Evolutionary conservation across 2,888 invertebrate genomes (phyloP).

Genomic region (Dynastes grantii): DNA sequence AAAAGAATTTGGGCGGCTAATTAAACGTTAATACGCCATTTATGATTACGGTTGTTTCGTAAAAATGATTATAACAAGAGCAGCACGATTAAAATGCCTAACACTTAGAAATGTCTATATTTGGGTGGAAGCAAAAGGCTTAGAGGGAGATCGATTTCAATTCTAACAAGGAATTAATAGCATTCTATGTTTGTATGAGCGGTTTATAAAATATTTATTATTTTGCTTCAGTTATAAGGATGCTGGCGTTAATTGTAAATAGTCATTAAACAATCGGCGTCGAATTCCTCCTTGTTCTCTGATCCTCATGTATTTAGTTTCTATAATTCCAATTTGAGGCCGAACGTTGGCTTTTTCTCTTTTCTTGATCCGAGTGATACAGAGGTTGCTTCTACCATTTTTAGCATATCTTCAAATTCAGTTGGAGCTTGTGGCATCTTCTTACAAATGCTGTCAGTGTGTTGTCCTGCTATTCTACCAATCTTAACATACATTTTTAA

Average conservation of each 20-base stretch:
- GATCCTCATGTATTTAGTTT: not conserved
- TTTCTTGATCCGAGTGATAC: not conserved
- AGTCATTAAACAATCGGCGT: not conserved
- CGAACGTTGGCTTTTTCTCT: not conserved
- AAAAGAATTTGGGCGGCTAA: no score
- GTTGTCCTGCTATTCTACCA: not conserved
- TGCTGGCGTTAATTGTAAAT: no score
- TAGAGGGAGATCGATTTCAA: no score
- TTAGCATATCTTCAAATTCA: not conserved
- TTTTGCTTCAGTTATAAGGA: no score
- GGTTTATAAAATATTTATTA: no score
- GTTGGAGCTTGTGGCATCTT: not conserved
- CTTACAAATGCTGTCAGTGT: not conserved
- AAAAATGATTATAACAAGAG: not conserved
- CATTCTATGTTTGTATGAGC: no score
- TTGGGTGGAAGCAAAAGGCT: no score
- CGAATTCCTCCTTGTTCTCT: not conserved
- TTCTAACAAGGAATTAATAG: no score
- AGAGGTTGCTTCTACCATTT: not conserved
- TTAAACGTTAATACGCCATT: no score
- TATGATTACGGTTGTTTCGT: no score
- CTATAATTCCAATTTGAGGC: not conserved
- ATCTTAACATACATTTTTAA: no score
- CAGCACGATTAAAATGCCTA: not conserved
- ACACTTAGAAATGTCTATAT: not conserved